Evolutionary conservation across 2,113 vertebrate genomes (phyloP), one percentile per base, ranked within the genome.

Genomic region (Lepidiolamprologus cunningtoni): DNA sequence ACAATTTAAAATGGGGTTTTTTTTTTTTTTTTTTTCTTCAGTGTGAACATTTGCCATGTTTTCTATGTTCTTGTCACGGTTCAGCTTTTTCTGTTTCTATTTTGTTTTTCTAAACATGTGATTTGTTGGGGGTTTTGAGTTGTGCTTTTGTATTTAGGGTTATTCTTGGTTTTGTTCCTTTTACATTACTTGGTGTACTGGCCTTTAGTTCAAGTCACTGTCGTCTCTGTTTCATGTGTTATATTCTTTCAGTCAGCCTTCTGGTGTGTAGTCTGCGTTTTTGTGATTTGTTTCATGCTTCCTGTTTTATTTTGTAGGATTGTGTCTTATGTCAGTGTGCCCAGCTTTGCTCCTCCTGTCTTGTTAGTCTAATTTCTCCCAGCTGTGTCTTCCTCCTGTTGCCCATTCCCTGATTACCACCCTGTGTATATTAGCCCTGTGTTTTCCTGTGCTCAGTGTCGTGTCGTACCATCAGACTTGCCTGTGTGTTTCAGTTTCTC

Each of bases 391-490:
- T 3, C 55, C 55, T 16, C 55, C 55, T 58, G 55, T 58, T 28
- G 26, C 26, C 55, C 26, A 58, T 58, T 58, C 13, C 26, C 26
- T 61, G 57, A 61, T 61, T 31, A 61, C 57, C 5, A 31, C 57
- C 57, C 8, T 31, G 8, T 61, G 57, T 61, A 58, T 17, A 61
- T 61, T 61, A 61, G 57, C 57, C 26, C 26, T 2, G 2, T 61
- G 57, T 61, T 61, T 61, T 31, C 57, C 57, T 31, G 26, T 61
- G 26, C 57, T 61, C 26, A 6, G 3, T 9, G 26, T 61, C 1
- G 3, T 0, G 1, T 61, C 0, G 5, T 61, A 17, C 14, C 57
- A 2, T 31, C 8, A 61, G 26, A 61, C 2, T 31, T 61, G 26
- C 57, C 26, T 61, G 26, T 61, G 3, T 61, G 57, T 6, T 61